Conservation (phyloP, 2,888 invertebrate genomes). For the Synergus gifuensis region DNA sequence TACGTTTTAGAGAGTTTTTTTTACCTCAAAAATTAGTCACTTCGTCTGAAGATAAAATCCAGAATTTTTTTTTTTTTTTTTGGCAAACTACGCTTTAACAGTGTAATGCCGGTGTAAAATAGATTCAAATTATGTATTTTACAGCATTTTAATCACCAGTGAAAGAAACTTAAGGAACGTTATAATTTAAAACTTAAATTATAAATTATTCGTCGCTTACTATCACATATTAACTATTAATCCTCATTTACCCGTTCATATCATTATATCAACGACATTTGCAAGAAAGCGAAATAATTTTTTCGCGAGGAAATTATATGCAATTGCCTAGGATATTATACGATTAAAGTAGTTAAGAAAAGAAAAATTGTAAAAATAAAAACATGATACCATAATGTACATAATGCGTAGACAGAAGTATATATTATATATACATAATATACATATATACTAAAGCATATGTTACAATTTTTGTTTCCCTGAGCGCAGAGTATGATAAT, state of each 20-base stretch:
- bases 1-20: slow-evolving; percentile 29
- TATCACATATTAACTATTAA: slow-evolving; percentile 19
- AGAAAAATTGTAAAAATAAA: slow-evolving; percentile 66
- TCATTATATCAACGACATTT: slow-evolving; percentile 23
- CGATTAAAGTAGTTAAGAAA: slow-evolving; percentile 53
- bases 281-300: slow-evolving; percentile 15
- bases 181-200: slow-evolving; percentile 22
- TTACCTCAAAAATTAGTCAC: slow-evolving; percentile 1
- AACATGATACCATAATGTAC: slow-evolving; percentile 66
- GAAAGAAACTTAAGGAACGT: slow-evolving; percentile 5
- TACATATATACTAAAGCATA: slow-evolving; percentile 45
- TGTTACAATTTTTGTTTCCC: slow-evolving; percentile 52
- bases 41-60: slow-evolving; percentile 6
- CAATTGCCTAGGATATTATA: slow-evolving; percentile 28
- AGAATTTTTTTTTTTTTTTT: slow-evolving; percentile 5
- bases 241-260: slow-evolving; percentile 34
- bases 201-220: slow-evolving; percentile 13
- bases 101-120: background rate
- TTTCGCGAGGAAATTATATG: slow-evolving; percentile 20
- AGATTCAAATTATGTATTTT: slow-evolving; percentile 2
- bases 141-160: slow-evolving; percentile 26
- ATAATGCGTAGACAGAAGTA: slow-evolving; percentile 63
- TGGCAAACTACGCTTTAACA: background rate
- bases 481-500: slow-evolving; percentile 58
- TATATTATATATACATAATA: slow-evolving; percentile 51